Conservation (phyloP, 2,797 vertebrate species). For the Chelon auratus region DNA sequence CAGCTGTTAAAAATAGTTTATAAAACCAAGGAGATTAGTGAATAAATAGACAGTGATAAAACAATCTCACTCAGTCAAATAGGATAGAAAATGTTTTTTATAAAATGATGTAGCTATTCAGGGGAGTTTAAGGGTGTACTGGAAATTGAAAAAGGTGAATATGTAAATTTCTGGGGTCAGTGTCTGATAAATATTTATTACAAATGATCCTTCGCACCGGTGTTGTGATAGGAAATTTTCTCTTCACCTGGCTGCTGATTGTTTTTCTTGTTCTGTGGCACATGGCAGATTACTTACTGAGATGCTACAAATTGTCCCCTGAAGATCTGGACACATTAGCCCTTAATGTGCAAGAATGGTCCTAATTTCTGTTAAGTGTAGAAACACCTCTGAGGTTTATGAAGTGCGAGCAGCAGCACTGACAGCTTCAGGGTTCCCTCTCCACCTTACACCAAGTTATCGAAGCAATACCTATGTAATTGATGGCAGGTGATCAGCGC, state of each 20-base stretch:
- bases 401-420: constrained; percentile 39
- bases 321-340: constrained; percentile 58
- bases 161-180: constrained; percentile 24
- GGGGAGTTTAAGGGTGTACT: neutral
- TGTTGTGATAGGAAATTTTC: constrained; percentile 25
- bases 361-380: constrained; percentile 71
- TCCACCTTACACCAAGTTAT: constrained; percentile 55
- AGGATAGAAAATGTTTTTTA: neutral
- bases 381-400: constrained; percentile 66
- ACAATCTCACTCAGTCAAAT: neutral
- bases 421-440: constrained; percentile 35
- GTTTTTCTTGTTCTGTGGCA: constrained; percentile 43
- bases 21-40: constrained; percentile 2
- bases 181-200: constrained; percentile 31
- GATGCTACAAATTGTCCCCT: constrained; percentile 65
- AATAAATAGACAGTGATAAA: constrained; percentile 8
- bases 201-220: constrained; percentile 20
- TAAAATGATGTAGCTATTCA: neutral
- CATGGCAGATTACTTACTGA: constrained; percentile 41
- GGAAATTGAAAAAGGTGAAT: constrained; percentile 1
- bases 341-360: constrained; percentile 66
- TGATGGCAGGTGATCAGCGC: constrained; percentile 72
- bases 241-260: constrained; percentile 29
- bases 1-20: constrained; percentile 20
- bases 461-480: constrained; percentile 51